Conservation (phyloP, 2,113 vertebrate genomes). For the Gambusia affinis region DNA sequence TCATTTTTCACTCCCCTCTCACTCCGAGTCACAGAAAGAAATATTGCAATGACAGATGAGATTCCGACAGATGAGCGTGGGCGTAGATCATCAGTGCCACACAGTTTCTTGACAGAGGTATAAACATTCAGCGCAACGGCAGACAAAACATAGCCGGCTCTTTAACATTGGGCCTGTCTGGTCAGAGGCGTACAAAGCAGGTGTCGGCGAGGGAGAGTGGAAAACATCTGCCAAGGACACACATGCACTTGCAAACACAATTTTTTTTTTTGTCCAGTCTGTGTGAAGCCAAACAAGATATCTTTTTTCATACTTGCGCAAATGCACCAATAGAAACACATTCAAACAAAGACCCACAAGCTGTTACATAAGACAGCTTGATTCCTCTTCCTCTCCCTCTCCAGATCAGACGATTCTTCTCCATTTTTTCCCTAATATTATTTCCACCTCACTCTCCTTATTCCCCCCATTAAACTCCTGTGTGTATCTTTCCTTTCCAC, state of each 20-base stretch:
- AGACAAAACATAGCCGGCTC: conserved; percentile 48
- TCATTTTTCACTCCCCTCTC: conserved; percentile 7
- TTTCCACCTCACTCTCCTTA: conserved; percentile 4
- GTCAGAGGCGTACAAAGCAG: conserved; percentile 43
- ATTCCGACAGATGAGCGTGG: conserved; percentile 46
- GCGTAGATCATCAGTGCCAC: conserved; percentile 35
- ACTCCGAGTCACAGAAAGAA: conserved; percentile 17
- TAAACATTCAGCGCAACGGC: conserved; percentile 58
- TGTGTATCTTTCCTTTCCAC: conserved; percentile 1
- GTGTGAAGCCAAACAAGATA: background rate
- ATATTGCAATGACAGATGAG: conserved; percentile 43
- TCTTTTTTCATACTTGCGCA: background rate
- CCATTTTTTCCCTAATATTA: conserved; percentile 22
- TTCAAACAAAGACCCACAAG: background rate
- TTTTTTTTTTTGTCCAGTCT: conserved; percentile 7
- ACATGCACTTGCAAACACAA: background rate
- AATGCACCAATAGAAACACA: background rate
- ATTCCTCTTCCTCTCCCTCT: background rate
- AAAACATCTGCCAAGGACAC: conserved; percentile 43
- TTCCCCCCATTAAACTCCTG: conserved; percentile 28
- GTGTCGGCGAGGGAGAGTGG: conserved; percentile 31
- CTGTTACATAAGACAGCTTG: conserved; percentile 41
- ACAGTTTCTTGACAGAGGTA: conserved; percentile 52
- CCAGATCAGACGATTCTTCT: background rate
- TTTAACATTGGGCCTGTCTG: conserved; percentile 43